These are phyloP conservation scores for Temnothorax nylanderi DNA, from an alignment of 1,140 invertebrate species.

Conservation along the genomic window DNA sequence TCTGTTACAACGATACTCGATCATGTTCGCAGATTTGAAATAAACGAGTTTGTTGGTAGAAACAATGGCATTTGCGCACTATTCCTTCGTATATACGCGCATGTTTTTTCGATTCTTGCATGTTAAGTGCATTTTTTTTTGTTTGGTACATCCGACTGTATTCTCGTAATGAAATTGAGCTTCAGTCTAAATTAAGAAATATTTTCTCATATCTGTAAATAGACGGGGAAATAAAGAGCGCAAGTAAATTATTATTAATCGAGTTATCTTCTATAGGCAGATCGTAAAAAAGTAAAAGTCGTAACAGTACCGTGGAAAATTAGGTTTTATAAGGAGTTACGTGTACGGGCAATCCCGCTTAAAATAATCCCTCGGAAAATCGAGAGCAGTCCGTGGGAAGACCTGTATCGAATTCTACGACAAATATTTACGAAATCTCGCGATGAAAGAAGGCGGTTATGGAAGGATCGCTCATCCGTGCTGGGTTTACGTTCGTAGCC, in stretches of 20 bases:
- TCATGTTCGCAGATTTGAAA: conserved; percentile 22
- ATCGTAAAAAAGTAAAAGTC: background rate
- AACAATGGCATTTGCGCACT: background rate
- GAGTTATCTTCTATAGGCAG: conserved; percentile 9
- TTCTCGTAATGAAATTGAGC: conserved; percentile 43
- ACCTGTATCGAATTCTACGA: conserved; percentile 52
- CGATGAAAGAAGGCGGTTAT: conserved; percentile 33
- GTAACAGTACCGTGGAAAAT: background rate
- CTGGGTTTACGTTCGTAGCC: conserved; percentile 22
- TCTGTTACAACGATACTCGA: conserved; percentile 33
- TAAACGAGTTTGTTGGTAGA: conserved; percentile 1
- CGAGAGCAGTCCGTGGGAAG: background rate
- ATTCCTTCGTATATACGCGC: background rate
- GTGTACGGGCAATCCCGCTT: background rate
- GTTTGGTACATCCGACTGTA: background rate
- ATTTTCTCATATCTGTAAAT: conserved; percentile 7
- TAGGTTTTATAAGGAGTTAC: conserved; percentile 1
- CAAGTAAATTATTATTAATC: conserved; percentile 46
- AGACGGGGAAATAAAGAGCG: background rate
- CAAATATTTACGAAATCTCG: conserved; percentile 64
- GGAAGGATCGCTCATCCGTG: conserved; percentile 52
- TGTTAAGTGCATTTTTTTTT: conserved; percentile 10
- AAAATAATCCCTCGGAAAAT: conserved; percentile 49
- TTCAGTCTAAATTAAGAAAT: conserved; percentile 19
- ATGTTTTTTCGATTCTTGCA: background rate